Percentiles rank a stretch among this genome's conserved stretches.
Evolutionary conservation across 2,797 vertebrate species (phyloP).

Genomic region (Periophthalmus magnuspinnatus): DNA sequence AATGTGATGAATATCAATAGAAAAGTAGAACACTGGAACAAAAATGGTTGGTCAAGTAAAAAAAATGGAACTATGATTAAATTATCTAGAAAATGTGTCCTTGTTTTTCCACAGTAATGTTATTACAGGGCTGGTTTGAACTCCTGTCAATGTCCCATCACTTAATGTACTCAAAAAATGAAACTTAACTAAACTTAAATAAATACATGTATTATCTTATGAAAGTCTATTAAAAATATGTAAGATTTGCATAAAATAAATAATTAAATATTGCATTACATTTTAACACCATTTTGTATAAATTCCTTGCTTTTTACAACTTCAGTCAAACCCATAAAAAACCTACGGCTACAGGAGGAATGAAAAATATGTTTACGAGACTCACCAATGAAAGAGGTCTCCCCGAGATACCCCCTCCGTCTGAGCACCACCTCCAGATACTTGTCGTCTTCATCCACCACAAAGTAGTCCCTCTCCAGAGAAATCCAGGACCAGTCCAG

Average conservation of each 20-base stretch:
- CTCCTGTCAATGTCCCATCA: background rate
- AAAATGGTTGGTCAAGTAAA: background rate
- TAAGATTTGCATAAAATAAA: too few relatives aligned
- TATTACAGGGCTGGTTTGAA: background rate
- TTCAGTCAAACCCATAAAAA: too few relatives aligned
- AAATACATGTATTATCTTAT: too few relatives aligned
- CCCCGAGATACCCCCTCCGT: slow-evolving; percentile 91
- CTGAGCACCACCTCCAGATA: slow-evolving; percentile 85
- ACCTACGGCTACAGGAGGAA: background rate
- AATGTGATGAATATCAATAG: background rate
- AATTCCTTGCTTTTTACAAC: too few relatives aligned
- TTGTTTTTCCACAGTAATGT: background rate
- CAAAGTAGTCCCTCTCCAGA: slow-evolving; percentile 87
- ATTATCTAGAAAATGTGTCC: background rate
- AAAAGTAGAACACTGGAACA: background rate
- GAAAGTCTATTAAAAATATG: too few relatives aligned
- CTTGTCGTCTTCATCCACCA: slow-evolving; percentile 87
- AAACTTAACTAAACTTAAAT: too few relatives aligned
- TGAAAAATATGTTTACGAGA: slow-evolving; percentile 25
- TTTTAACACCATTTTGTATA: too few relatives aligned
- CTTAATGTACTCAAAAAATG: background rate
- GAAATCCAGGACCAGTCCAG: slow-evolving; percentile 95
- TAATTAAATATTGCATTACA: too few relatives aligned
- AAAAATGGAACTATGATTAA: background rate
- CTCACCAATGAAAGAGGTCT: slow-evolving; percentile 95